Conservation (phyloP, 2,888 invertebrate genomes). For the Eupelmus urozonus region DNA sequence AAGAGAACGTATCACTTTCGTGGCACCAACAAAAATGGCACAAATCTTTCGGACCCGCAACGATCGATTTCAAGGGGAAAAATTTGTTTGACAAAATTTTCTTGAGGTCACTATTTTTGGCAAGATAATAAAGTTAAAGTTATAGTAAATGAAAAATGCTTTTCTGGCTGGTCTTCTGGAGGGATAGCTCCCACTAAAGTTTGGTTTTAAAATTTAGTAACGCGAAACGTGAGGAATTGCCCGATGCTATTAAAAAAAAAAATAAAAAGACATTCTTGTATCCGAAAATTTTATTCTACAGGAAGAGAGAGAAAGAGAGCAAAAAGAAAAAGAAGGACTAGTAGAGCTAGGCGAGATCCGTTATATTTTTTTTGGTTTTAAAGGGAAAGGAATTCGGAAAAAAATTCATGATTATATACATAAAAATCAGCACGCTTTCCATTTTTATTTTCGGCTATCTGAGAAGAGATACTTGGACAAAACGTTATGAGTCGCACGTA, state of each 20-base stretch:
- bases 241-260: conserved; percentile 66
- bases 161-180: conserved; percentile 66
- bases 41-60: conserved; percentile 49
- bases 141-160: conserved; percentile 29
- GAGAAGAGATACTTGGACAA: conserved; percentile 34
- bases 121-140: conserved; percentile 14
- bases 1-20: conserved; percentile 15
- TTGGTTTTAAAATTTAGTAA: conserved; percentile 71
- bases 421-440: conserved; percentile 51
- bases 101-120: conserved; percentile 36
- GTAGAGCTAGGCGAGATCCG: conserved; percentile 51
- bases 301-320: conserved; percentile 31
- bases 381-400: conserved; percentile 36
- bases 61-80: conserved; percentile 56
- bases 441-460: conserved; percentile 54
- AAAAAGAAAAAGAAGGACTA: conserved; percentile 44
- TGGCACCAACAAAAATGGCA: conserved; percentile 19
- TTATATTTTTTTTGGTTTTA: conserved; percentile 47
- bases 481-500: conserved; percentile 45
- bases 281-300: conserved; percentile 45
- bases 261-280: conserved; percentile 53
- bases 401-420: conserved; percentile 34
- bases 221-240: conserved; percentile 75
- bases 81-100: conserved; percentile 43
- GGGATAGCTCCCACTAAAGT: conserved; percentile 71